A percentile compares a stretch with the other conserved stretches of the same genome.
Evolutionary conservation across 2,888 invertebrate species (phyloP).

Genomic region (Geophilus truncorum): DNA sequence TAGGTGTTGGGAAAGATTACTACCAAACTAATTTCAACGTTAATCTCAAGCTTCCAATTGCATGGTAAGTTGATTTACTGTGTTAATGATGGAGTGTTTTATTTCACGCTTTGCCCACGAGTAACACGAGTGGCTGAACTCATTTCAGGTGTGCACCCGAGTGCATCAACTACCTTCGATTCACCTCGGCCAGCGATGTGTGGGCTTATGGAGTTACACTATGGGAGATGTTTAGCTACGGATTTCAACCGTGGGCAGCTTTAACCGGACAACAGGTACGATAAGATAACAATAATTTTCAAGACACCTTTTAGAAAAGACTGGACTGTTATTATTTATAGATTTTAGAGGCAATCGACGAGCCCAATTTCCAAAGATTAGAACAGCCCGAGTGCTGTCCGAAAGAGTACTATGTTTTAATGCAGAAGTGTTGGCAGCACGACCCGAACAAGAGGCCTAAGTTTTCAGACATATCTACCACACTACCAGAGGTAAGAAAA

Average conservation of each 20-base stretch:
- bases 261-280: conserved; percentile 74
- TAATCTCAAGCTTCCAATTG: conserved; percentile 93
- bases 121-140: not conserved
- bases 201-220: conserved; percentile 98
- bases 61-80: conserved; percentile 64
- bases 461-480: conserved; percentile 74
- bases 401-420: conserved; percentile 80
- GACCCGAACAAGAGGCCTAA: conserved; percentile 81
- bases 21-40: conserved; percentile 98
- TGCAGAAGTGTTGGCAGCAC: conserved; percentile 96
- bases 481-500: conserved; percentile 62
- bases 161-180: conserved; percentile 89
- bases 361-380: conserved; percentile 81
- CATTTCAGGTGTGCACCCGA: conserved; percentile 85
- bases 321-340: conserved; percentile 39
- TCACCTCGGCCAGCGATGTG: conserved; percentile 94
- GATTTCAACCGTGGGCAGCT: conserved; percentile 97
- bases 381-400: conserved; percentile 94
- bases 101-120: not conserved
- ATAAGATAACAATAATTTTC: not conserved
- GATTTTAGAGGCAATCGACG: conserved; percentile 91
- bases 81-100: not conserved
- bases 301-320: not conserved
- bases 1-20: conserved; percentile 97
- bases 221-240: conserved; percentile 99